phyloP scores from a whole-genome alignment of 2,113 vertebrate genomes.

The Callipepla squamata region DNA sequence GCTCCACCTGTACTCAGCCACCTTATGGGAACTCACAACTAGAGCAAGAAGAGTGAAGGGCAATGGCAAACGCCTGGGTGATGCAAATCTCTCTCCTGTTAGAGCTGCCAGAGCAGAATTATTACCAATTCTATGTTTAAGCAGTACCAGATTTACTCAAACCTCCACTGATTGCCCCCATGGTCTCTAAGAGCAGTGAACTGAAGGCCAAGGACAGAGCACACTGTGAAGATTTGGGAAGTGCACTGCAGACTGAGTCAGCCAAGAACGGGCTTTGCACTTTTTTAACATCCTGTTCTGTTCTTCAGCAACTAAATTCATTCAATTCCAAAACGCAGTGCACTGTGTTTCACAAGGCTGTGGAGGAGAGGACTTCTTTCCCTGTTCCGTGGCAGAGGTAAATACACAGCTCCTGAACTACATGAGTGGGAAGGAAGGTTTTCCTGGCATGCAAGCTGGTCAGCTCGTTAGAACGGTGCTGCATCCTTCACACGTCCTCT shows the following conservation, averaged over 20 bases:
- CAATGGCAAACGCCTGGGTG: accelerated
- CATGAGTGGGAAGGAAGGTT: neutral
- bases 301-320: neutral
- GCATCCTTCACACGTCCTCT: accelerated
- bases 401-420: neutral
- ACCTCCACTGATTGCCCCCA: accelerated
- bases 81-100: accelerated
- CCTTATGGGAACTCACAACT: too few species aligned
- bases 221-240: too few species aligned
- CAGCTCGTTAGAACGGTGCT: neutral
- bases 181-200: neutral
- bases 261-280: accelerated
- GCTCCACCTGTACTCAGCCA: accelerated
- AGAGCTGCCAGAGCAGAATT: neutral
- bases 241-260: accelerated
- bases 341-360: neutral
- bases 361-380: neutral
- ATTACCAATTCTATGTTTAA: neutral
- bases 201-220: neutral
- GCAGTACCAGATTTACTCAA: neutral
- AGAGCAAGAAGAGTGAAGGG: neutral
- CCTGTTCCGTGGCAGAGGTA: neutral
- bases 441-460: accelerated
- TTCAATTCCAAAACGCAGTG: neutral
- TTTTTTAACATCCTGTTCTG: neutral